These are phyloP conservation scores for Brachionus plicatilis DNA, from an alignment of 1,140 invertebrate genomes.

Conservation along the genomic window DNA sequence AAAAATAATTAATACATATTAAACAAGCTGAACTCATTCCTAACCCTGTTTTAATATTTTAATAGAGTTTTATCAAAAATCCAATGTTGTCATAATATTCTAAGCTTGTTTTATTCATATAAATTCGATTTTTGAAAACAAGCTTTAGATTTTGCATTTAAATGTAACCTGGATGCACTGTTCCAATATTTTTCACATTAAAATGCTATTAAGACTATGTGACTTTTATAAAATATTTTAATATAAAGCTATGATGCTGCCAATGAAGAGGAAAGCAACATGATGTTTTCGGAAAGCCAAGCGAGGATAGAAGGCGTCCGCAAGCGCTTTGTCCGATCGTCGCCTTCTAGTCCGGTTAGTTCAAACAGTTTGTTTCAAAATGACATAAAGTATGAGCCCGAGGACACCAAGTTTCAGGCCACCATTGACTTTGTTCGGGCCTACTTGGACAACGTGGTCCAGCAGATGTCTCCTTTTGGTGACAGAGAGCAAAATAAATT, in stretches of 20 bases:
- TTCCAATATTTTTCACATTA: background rate
- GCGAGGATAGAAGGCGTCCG: background rate
- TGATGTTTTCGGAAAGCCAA: background rate
- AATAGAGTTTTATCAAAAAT: background rate
- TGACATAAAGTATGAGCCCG: background rate
- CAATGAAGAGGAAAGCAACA: conserved; percentile 13
- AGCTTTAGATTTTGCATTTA: background rate
- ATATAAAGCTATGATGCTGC: conserved; percentile 12
- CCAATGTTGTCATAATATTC: background rate
- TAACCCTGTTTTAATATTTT: background rate
- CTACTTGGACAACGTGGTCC: conserved; percentile 87
- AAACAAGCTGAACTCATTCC: background rate
- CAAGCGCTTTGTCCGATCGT: background rate
- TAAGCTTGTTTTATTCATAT: background rate
- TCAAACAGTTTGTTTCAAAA: background rate
- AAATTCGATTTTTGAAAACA: background rate
- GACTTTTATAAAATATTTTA: background rate
- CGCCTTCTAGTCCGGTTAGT: background rate
- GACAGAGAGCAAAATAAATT: conserved; percentile 93
- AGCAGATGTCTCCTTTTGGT: conserved; percentile 80
- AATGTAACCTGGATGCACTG: background rate
- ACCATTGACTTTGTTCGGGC: conserved; percentile 92
- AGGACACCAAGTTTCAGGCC: conserved; percentile 72
- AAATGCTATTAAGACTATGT: background rate
- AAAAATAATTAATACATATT: background rate